Evolutionary conservation across 2,797 vertebrate species (phyloP).

Genomic region (Anguilla megastoma): DNA sequence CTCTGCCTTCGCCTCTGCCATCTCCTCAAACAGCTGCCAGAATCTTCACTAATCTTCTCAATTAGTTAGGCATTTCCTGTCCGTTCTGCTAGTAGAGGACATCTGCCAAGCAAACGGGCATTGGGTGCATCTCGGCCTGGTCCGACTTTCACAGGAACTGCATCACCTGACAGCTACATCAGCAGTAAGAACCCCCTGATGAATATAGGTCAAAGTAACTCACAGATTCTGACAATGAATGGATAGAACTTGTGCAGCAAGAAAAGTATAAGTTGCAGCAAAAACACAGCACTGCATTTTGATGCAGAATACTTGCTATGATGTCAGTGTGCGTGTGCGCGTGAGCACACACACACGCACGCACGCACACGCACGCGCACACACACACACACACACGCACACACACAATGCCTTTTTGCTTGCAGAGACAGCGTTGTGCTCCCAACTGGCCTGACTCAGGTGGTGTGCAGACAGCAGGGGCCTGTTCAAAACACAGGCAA

Average conservation of each 20-base stretch:
- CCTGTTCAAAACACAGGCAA: conserved; percentile 56
- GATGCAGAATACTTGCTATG: neutral
- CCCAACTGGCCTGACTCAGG: conserved; percentile 60
- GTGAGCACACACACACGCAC: neutral
- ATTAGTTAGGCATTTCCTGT: conserved; percentile 61
- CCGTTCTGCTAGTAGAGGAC: conserved; percentile 41
- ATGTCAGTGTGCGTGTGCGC: neutral
- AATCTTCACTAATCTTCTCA: conserved; percentile 58
- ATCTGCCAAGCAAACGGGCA: conserved; percentile 43
- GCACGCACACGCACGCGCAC: neutral
- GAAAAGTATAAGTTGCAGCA: neutral
- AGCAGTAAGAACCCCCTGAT: neutral
- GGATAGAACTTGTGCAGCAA: neutral
- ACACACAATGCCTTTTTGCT: neutral
- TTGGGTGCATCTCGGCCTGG: neutral
- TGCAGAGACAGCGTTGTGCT: conserved; percentile 27
- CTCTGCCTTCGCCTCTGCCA: conserved; percentile 32
- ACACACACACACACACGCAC: neutral
- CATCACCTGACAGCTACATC: conserved; percentile 17
- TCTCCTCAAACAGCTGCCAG: conserved; percentile 53
- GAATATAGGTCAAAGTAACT: too few relatives aligned
- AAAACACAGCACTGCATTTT: neutral
- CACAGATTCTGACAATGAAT: neutral
- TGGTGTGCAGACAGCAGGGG: conserved; percentile 62
- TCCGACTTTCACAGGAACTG: conserved; percentile 11